Evolutionary conservation across 92 coral and sea anemone species (phyloP).

Genomic region (Pocillopora meandrina): DNA sequence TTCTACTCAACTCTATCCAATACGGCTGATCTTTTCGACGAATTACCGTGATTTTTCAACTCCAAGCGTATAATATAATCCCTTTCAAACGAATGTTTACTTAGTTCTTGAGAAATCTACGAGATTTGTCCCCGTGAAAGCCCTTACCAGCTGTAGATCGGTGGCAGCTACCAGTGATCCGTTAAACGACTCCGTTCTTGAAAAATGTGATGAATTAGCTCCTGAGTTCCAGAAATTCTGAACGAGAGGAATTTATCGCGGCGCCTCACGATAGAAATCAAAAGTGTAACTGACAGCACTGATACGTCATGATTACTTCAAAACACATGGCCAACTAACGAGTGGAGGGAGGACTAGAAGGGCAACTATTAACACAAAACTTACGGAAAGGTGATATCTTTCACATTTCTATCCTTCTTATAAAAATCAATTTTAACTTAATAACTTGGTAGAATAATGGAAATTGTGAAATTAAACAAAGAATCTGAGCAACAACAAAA

Average conservation of each 20-base stretch:
- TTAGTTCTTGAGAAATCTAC: background rate
- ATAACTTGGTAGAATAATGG: background rate
- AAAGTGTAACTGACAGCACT: constrained; percentile 36
- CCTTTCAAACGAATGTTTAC: constrained; percentile 10
- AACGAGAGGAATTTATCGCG: constrained; percentile 19
- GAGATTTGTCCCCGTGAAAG: background rate
- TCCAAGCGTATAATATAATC: background rate
- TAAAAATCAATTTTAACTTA: background rate
- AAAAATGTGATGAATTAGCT: background rate
- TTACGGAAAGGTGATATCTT: background rate
- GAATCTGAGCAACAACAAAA: background rate
- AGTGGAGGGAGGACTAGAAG: background rate
- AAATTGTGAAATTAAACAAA: background rate
- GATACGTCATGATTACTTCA: constrained; percentile 35
- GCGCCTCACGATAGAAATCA: background rate
- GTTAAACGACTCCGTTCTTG: background rate
- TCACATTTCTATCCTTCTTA: no score
- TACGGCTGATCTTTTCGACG: background rate
- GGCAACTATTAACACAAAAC: background rate
- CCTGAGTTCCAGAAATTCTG: background rate
- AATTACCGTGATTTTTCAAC: background rate
- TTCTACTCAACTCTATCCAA: background rate
- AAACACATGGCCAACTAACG: background rate
- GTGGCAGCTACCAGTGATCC: background rate
- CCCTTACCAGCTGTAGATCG: background rate